Percentiles rank a stretch among this genome's conserved stretches.
Evolutionary conservation across 1,140 invertebrate species (phyloP).

Genomic region (Bicyclus anynana): DNA sequence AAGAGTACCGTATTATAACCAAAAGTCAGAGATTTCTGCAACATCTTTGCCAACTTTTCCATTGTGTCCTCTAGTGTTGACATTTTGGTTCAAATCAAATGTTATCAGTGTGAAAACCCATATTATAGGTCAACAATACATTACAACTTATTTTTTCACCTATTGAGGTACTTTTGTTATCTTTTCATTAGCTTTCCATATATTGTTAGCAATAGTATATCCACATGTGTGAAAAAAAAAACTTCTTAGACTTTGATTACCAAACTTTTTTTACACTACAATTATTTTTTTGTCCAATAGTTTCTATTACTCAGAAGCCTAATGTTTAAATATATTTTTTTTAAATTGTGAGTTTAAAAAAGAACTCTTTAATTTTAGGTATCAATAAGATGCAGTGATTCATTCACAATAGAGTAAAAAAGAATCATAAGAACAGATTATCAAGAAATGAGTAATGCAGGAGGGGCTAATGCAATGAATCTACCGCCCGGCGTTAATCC

Average conservation of each 20-base stretch:
- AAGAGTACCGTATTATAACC: constrained; percentile 6
- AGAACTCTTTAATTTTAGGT: constrained; percentile 32
- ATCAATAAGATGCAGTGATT: constrained; percentile 34
- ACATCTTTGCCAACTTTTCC: constrained; percentile 10
- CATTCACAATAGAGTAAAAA: not conserved
- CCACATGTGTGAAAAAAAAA: too few species aligned
- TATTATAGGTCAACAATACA: too few species aligned
- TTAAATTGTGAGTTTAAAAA: too few species aligned
- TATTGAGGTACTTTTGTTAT: not conserved
- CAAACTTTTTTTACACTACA: too few species aligned
- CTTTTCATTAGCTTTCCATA: not conserved
- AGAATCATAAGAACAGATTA: constrained; percentile 7
- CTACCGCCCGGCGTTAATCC: constrained; percentile 71
- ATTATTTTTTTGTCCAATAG: too few species aligned
- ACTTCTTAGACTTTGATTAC: too few species aligned
- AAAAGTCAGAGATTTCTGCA: constrained; percentile 9
- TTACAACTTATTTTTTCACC: not conserved
- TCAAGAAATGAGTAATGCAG: constrained; percentile 56
- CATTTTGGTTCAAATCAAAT: constrained; percentile 2
- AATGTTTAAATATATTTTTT: too few species aligned
- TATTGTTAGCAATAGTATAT: too few species aligned
- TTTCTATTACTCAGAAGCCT: too few species aligned
- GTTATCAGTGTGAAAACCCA: not conserved
- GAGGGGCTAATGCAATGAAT: constrained; percentile 55
- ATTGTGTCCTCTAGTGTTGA: not conserved